Evolutionary conservation across 2,797 vertebrate species (phyloP).

Genomic region (Microcaecilia unicolor): DNA sequence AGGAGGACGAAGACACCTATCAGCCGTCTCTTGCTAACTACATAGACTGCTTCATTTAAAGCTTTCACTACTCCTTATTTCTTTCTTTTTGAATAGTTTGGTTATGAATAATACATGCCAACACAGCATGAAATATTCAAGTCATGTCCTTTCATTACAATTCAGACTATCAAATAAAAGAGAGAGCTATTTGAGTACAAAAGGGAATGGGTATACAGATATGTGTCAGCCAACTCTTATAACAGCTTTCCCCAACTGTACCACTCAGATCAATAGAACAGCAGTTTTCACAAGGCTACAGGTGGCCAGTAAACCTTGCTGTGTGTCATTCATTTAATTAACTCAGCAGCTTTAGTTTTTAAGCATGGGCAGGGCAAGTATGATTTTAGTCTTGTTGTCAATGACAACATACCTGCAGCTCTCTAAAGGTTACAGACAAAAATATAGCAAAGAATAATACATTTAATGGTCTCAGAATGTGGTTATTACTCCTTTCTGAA

Average conservation of each 20-base stretch:
- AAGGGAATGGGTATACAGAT: neutral
- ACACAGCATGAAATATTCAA: constrained; percentile 50
- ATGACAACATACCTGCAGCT: neutral
- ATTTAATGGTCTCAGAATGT: neutral
- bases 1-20: constrained; percentile 16
- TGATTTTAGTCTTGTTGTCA: neutral
- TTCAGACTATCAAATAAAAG: constrained; percentile 31
- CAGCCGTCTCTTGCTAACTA: constrained; percentile 20
- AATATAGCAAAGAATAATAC: neutral
- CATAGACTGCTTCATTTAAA: constrained; percentile 44
- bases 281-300: constrained; percentile 2
- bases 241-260: constrained; percentile 3
- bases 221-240: neutral
- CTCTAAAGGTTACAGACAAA: constrained; percentile 2
- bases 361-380: neutral
- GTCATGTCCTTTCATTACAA: constrained; percentile 29
- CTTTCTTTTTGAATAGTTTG: constrained; percentile 41
- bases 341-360: constrained; percentile 7
- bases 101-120: constrained; percentile 51
- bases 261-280: constrained; percentile 1
- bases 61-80: constrained; percentile 33
- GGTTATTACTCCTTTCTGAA: too few relatives aligned
- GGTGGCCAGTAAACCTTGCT: neutral
- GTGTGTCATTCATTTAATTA: constrained; percentile 7
- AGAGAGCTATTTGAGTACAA: constrained; percentile 16